A percentile compares a stretch with the other conserved stretches of the same genome.
These are phyloP conservation scores for Misgurnus anguillicaudatus DNA, from an alignment of 2,113 vertebrate genomes.

Conservation along the genomic window DNA sequence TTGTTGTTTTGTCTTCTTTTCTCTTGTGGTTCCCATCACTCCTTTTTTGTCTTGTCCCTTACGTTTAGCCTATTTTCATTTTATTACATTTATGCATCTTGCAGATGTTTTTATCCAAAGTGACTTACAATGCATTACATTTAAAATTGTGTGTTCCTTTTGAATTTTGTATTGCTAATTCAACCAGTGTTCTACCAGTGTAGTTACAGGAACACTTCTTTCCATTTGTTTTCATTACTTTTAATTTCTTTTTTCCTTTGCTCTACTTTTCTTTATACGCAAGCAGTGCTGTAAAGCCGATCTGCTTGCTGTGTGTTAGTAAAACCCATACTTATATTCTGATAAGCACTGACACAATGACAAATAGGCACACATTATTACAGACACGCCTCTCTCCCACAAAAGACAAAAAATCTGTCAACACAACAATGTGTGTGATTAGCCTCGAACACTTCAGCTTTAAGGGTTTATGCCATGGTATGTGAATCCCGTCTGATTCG, in stretches of 20 bases:
- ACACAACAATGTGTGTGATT: constrained; percentile 24
- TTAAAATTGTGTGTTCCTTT: too few species aligned
- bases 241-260: not conserved
- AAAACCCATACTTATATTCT: constrained; percentile 22
- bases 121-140: too few species aligned
- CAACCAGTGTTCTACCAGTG: too few species aligned
- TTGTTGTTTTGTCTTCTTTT: not conserved
- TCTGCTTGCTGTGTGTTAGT: constrained; percentile 12
- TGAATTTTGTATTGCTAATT: too few species aligned
- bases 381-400: not conserved
- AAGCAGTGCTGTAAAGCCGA: not conserved
- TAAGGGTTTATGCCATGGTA: not conserved
- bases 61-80: not conserved
- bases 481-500: not conserved
- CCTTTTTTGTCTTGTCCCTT: not conserved
- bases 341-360: constrained; percentile 31
- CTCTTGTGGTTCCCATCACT: not conserved
- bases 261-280: not conserved
- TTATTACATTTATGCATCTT: too few species aligned
- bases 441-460: constrained; percentile 15
- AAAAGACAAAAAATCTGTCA: not conserved
- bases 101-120: too few species aligned
- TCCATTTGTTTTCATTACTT: not conserved
- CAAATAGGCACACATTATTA: not conserved
- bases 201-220: not conserved